Percentiles rank a stretch among this genome's conserved stretches.
These are phyloP conservation scores for Acropora tenuis DNA, from an alignment of 64 coral and sea anemone genomes.

Conservation along the genomic window DNA sequence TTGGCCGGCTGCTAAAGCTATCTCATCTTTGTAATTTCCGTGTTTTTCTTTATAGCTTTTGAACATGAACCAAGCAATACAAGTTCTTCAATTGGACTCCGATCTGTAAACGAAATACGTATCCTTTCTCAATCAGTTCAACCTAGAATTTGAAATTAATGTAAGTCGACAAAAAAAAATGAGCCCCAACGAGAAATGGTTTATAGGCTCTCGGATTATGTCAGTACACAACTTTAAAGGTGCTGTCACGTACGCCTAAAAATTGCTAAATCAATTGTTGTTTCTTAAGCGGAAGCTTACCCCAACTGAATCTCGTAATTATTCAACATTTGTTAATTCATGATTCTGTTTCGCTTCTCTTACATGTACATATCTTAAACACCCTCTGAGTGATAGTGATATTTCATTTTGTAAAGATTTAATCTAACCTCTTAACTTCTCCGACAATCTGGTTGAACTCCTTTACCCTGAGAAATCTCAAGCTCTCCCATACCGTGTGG, in stretches of 20 bases:
- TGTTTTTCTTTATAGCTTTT: not conserved
- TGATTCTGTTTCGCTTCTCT: too few species aligned
- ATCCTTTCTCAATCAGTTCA: not conserved
- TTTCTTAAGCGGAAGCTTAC: too few species aligned
- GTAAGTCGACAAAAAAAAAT: not conserved
- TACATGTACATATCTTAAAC: too few species aligned
- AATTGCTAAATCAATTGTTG: too few species aligned
- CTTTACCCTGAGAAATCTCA: not conserved
- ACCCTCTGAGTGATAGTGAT: not conserved
- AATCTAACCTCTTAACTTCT: not conserved
- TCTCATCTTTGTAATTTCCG: not conserved
- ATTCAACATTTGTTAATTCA: too few species aligned
- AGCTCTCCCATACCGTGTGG: conserved; percentile 83
- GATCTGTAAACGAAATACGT: conserved; percentile 42
- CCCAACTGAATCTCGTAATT: too few species aligned
- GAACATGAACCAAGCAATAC: not conserved
- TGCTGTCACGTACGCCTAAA: too few species aligned
- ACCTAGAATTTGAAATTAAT: not conserved
- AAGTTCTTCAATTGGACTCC: conserved; percentile 15
- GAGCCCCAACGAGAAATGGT: not conserved
- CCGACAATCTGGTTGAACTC: not conserved
- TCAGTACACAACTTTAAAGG: too few species aligned
- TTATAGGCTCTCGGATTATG: too few species aligned
- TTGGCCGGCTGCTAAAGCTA: not conserved
- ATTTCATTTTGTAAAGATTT: not conserved